These are phyloP conservation scores for Diadumene lineata DNA, from an alignment of 92 coral and sea anemone species.

Conservation along the genomic window DNA sequence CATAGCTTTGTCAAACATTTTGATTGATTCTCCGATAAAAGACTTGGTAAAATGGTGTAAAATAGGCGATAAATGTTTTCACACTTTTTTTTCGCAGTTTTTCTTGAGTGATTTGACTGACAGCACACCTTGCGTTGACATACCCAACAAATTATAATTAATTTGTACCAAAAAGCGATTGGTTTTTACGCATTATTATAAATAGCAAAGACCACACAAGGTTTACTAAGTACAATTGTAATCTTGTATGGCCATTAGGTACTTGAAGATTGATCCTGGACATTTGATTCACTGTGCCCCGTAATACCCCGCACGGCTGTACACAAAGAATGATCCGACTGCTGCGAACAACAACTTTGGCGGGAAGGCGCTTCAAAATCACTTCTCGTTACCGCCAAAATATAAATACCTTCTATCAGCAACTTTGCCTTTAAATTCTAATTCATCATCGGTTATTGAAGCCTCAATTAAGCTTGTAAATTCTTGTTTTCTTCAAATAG, in stretches of 20 bases:
- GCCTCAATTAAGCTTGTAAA: neutral
- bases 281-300: neutral
- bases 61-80: neutral
- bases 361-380: slow-evolving; percentile 1
- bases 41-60: neutral
- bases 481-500: neutral
- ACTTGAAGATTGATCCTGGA: neutral
- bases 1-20: too few species aligned
- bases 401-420: slow-evolving; percentile 6
- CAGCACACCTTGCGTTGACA: neutral
- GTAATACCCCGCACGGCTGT: too few species aligned
- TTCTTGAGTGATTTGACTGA: neutral
- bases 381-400: slow-evolving; percentile 6
- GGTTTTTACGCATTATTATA: neutral
- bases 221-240: neutral
- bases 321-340: too few species aligned
- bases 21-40: neutral
- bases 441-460: neutral
- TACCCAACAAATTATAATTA: neutral
- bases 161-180: neutral
- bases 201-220: neutral
- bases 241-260: neutral
- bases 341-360: neutral
- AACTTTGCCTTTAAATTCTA: neutral
- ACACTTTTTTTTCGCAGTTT: neutral